phyloP scores from a whole-genome alignment of 92 coral and sea anemone species.

The Porites rus region DNA sequence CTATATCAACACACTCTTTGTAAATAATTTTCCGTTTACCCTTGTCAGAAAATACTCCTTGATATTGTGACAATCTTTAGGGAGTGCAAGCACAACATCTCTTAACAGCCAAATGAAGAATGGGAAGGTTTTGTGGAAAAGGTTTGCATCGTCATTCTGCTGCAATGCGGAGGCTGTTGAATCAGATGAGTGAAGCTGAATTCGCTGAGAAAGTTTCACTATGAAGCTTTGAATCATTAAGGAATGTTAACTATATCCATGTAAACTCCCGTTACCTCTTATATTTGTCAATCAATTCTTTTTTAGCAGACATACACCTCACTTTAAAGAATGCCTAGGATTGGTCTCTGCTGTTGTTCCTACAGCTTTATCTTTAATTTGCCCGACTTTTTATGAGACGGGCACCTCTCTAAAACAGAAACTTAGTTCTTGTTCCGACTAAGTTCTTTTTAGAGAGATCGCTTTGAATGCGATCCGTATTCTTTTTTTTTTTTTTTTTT shows the following conservation, averaged over 20 bases:
- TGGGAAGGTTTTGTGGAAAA: slow-evolving; percentile 39
- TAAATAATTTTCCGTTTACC: slow-evolving; percentile 3
- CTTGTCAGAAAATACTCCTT: slow-evolving; percentile 47
- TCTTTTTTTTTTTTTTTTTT: no score
- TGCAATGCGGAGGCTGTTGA: background rate
- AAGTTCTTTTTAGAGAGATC: no score
- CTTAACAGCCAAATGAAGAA: slow-evolving; percentile 58
- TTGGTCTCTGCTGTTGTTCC: no score
- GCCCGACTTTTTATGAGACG: background rate
- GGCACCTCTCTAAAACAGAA: background rate
- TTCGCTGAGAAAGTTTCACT: slow-evolving; percentile 60
- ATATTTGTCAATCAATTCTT: no score
- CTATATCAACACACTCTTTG: no score
- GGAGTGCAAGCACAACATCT: slow-evolving; percentile 60
- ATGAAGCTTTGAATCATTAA: slow-evolving; percentile 55
- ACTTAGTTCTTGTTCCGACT: background rate
- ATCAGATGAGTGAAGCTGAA: slow-evolving; percentile 42
- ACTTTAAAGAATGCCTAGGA: no score
- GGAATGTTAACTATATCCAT: background rate
- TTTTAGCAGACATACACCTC: no score
- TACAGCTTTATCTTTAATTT: no score
- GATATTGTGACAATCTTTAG: slow-evolving; percentile 38
- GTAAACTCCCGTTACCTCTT: no score
- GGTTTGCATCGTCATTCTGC: slow-evolving; percentile 9
- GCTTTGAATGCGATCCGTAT: no score